These are phyloP conservation scores for Tachina lurida DNA, from an alignment of 2,888 invertebrate species.

Conservation along the genomic window DNA sequence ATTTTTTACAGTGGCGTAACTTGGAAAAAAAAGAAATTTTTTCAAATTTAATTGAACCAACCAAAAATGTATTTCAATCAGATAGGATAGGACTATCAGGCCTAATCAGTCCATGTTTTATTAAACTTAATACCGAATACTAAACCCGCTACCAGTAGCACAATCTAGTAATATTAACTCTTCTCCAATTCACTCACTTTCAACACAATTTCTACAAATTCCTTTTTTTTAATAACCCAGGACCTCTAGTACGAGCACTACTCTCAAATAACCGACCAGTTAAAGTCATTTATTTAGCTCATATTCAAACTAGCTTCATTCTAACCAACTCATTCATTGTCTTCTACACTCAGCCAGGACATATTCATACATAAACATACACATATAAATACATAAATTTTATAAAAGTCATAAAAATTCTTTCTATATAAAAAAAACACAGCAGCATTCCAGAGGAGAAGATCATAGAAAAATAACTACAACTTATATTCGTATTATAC, in stretches of 20 bases:
- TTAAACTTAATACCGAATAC: too few relatives aligned
- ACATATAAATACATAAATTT: conserved; percentile 11
- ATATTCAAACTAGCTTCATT: conserved; percentile 11
- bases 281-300: background rate
- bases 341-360: conserved; percentile 10
- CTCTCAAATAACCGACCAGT: background rate
- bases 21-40: background rate
- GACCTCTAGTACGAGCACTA: background rate
- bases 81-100: too few relatives aligned
- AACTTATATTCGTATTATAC: conserved; percentile 24
- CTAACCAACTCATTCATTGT: conserved; percentile 21
- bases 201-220: background rate
- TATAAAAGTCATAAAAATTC: conserved; percentile 18
- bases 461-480: background rate
- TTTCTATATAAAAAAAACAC: background rate
- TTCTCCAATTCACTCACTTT: background rate
- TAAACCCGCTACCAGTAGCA: too few relatives aligned
- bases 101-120: too few relatives aligned
- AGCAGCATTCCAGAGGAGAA: background rate
- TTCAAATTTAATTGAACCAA: too few relatives aligned
- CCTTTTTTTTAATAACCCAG: background rate
- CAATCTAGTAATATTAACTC: too few relatives aligned
- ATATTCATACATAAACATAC: background rate
- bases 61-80: too few relatives aligned
- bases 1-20: conserved; percentile 11